Base-by-base conservation (phyloP, 2,113 vertebrate species). In the Gymnogyps californianus region DNA sequence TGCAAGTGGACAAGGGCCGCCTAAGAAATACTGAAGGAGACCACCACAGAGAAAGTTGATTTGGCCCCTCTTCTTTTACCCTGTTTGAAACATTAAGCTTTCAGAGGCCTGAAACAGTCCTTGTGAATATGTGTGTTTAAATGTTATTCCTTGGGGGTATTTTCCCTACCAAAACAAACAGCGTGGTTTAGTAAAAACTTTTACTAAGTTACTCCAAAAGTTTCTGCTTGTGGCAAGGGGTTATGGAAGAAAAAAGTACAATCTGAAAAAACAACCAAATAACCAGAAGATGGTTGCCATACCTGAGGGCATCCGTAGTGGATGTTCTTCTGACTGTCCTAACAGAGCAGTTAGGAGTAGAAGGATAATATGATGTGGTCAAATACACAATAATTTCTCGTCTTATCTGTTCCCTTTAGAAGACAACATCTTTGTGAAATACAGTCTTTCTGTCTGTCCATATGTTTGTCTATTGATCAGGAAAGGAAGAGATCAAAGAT, bases 291-390 rank as follows among this genome's bases (percentile, higher is more conserved):
- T 29, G 11, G 17, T 52, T 61, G 34, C 13, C 34, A 25, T 29
- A 57, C 3, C 29, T 57, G 42, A 26, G 34, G 2, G 7, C 1
- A 2, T 57, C 38, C 3, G 4, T n/a, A 57, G 36, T 9, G 38
- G 19, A 58, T 40, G n/a, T 62, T 83, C 17, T 36, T 38, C 38
- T 52, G 21, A 46, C 6, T 5, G 28, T 59, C 19, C n/a, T 77
- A 40, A 52, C 22, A 58, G 44, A 26, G 7, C 18, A 58, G 7
- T 40, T 32, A 51, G 34, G 12, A 84, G 16, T 25, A 74, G 42
- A 79, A 52, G 44, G 13, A 34, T 58, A 38, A 38, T 19, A 25
- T 7, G 25, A 65, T 7, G 2, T 31, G 12, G 10, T 52, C 54
- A 93, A 29, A 77, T 34, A 52, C 12, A 34, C 21, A 52, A 13